Percentiles rank a stretch among this genome's conserved stretches.
Conservation (phyloP, 2,888 invertebrate species). For the Agriopis marginaria region DNA sequence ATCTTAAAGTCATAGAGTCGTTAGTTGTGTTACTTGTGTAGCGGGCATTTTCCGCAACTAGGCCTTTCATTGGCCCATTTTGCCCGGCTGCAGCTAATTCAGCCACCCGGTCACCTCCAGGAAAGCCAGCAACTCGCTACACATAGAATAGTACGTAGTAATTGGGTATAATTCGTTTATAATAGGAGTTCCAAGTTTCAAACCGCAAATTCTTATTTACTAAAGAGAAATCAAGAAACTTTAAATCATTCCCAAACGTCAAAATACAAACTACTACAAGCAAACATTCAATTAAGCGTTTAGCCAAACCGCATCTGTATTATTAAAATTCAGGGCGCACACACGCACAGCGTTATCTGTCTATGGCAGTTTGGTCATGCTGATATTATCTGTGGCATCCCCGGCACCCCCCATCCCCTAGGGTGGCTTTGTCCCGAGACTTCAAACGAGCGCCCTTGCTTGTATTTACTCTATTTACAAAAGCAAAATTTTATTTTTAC, state of each 20-base stretch:
- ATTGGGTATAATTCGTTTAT: neutral
- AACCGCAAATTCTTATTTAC: neutral
- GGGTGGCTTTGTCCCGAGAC: slow-evolving; percentile 67
- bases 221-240: slow-evolving; percentile 39
- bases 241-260: slow-evolving; percentile 39
- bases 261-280: slow-evolving; percentile 39
- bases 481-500: slow-evolving; percentile 68
- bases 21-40: too few relatives aligned
- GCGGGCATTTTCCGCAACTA: too few relatives aligned
- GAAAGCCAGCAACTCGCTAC: too few relatives aligned
- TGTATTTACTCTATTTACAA: slow-evolving; percentile 59
- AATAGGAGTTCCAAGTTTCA: neutral
- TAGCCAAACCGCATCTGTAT: slow-evolving; percentile 57
- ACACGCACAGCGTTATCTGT: slow-evolving; percentile 74
- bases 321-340: slow-evolving; percentile 77
- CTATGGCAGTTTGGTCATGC: slow-evolving; percentile 77
- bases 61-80: too few relatives aligned
- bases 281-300: slow-evolving; percentile 65
- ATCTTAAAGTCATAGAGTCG: too few relatives aligned
- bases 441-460: slow-evolving; percentile 73
- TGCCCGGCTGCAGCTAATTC: too few relatives aligned
- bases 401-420: slow-evolving; percentile 52
- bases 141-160: too few relatives aligned
- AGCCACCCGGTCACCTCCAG: too few relatives aligned
- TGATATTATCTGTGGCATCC: slow-evolving; percentile 72